Percentiles rank a stretch among this genome's conserved stretches.
phyloP scores from a whole-genome alignment of 30 jellyfish, hydroid and myxozoan genomes.

The Hydractinia echinata region DNA sequence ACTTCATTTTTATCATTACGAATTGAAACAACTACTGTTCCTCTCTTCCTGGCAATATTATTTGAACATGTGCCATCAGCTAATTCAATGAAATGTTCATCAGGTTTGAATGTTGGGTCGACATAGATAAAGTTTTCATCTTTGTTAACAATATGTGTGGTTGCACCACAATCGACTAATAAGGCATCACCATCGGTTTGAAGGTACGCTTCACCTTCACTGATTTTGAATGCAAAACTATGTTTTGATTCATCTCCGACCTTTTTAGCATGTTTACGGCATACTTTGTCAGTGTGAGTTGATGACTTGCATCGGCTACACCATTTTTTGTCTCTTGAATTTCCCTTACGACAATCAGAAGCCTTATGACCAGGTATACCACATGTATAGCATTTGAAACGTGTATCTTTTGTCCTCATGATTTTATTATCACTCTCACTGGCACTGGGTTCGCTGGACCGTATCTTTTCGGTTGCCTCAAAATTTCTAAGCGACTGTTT shows the following conservation, averaged over 20 bases:
- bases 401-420: slow-evolving; percentile 18
- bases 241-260: slow-evolving; percentile 10
- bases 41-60: slow-evolving; percentile 55
- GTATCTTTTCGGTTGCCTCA: slow-evolving; percentile 51
- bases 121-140: neutral
- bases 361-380: slow-evolving; percentile 65
- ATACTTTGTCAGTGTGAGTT: slow-evolving; percentile 44
- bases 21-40: slow-evolving; percentile 31
- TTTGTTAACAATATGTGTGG: slow-evolving; percentile 7
- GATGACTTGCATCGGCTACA: slow-evolving; percentile 53
- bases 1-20: slow-evolving; percentile 22
- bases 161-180: slow-evolving; percentile 29
- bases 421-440: slow-evolving; percentile 11
- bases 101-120: slow-evolving; percentile 46
- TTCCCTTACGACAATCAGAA: slow-evolving; percentile 36
- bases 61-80: slow-evolving; percentile 60
- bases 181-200: neutral
- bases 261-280: slow-evolving; percentile 33
- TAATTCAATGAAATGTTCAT: slow-evolving; percentile 42
- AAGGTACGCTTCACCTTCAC: slow-evolving; percentile 28
- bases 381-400: slow-evolving; percentile 38
- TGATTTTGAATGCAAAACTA: slow-evolving; percentile 23
- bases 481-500: slow-evolving; percentile 55
- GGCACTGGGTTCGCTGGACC: slow-evolving; percentile 25
- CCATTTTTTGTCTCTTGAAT: slow-evolving; percentile 29